Base-by-base conservation (phyloP, 2,113 vertebrate genomes). In the Siniperca chuatsi region DNA sequence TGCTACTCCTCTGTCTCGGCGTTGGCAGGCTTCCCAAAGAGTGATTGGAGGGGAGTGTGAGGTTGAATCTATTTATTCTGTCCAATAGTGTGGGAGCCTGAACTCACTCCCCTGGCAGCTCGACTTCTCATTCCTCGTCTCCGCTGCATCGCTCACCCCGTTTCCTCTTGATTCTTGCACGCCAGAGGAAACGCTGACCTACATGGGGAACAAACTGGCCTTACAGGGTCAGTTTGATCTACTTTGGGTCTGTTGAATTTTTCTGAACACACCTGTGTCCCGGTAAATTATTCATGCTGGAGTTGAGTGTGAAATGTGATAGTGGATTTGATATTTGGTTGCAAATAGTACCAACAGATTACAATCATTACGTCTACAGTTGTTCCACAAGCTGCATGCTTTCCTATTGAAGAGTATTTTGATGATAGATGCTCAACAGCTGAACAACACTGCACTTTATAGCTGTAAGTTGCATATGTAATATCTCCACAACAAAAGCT, bases 41-140 rank as follows among this genome's bases (percentile, higher is more conserved):
- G 11, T 18, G 75, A 82, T 54, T 3, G 23, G 61, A 69, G 86
- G 58, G 62, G 44, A 78, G 90, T 13, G 78, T 83, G 87, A 84
- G 67, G 29, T 79, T 85, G 84, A 74, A 83, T 90, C 95, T 96
- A 96, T 96, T 96, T 95, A 94, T 95, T 94, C 93, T 90, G 80
- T 73, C 96, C 95, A 96, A 96, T 96, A 62, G 90, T 79, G 82
- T 37, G 48, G 20, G 46, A 54, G 90, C 67, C 79, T 92, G 79
- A 75, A 85, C 78, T 79, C 88, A 92, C 95, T 84, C 96, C 95
- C 94, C 92, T 74, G 69, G 70, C 73, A 79, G 68, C 37, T 88
- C 65, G 16, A 67, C 72, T 74, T 67, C 71, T 79, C 78, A 75
- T 73, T 54, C 86, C 40, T 66, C 37, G 3, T 76, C 68, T 57